A percentile compares a stretch with the other conserved stretches of the same genome.
These are phyloP conservation scores for Decapterus maruadsi DNA, from an alignment of 2,797 vertebrate genomes.

Conservation along the genomic window DNA sequence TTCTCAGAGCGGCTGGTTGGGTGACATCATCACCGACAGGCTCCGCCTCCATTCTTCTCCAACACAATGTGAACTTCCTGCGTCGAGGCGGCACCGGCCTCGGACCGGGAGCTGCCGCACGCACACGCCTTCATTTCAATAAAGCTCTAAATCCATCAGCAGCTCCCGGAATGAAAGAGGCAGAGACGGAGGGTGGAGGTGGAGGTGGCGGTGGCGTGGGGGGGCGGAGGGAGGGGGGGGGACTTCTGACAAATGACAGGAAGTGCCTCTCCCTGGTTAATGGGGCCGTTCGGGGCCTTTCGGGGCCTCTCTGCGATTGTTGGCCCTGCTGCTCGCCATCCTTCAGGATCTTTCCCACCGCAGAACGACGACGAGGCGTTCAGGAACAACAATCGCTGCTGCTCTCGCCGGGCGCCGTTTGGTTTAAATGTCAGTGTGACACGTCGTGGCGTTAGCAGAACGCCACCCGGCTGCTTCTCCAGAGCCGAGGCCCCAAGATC, in stretches of 20 bases:
- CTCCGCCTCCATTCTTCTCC: slow-evolving; percentile 52
- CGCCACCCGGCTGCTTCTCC: no score
- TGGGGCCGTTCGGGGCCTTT: slow-evolving; percentile 26
- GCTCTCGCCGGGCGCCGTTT: background rate
- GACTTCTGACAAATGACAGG: slow-evolving; percentile 44
- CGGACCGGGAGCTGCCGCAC: background rate
- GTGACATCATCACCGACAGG: no score
- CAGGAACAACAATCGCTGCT: background rate
- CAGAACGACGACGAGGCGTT: background rate
- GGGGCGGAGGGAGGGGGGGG: no score
- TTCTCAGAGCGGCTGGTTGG: slow-evolving; percentile 2
- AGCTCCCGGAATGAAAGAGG: slow-evolving; percentile 7
- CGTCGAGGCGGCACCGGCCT: slow-evolving; percentile 3
- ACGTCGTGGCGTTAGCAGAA: background rate
- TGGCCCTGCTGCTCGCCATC: slow-evolving; percentile 17
- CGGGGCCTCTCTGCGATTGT: slow-evolving; percentile 40
- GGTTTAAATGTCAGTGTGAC: background rate
- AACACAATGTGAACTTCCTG: slow-evolving; percentile 69
- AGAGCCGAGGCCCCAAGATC: no score
- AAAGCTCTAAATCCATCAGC: slow-evolving; percentile 53
- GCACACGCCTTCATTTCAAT: slow-evolving; percentile 22
- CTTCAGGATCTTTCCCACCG: slow-evolving; percentile 38
- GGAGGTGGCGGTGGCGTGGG: no score
- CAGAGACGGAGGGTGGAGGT: slow-evolving; percentile 23
- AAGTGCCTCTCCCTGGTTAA: slow-evolving; percentile 66